Evolutionary conservation across 1,140 invertebrate species (phyloP), one percentile per base, ranked within the genome.

Genomic region (Drosophila tristis): DNA sequence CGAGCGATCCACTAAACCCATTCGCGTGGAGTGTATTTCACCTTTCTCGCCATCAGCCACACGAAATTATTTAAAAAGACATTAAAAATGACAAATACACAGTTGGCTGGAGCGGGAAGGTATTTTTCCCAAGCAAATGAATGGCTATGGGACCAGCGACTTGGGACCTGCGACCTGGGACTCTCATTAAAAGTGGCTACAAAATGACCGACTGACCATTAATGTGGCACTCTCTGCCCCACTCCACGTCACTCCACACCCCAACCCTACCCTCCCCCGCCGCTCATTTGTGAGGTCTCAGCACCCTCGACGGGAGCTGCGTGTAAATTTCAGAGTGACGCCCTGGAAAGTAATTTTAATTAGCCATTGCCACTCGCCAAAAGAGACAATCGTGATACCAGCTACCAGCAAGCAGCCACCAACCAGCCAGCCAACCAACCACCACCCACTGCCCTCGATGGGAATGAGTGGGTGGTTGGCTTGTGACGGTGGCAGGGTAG

Each of bases 281-380:
- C 20, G 3, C 16, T 15, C 25, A n/a, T 44, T 16, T 2, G 20
- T 47, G 35, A 39, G 35, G 35, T 13, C 35, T 13, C 35, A 13
- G 9, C 31, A 39, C 35, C 35, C 35, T 13, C 35, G 35, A 39
- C 13, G 35, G 35, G 11, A 39, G 35, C 43, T 59, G 64, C 50
- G 39, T 53, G 62, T 61, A 74, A 82, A 74, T 73, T 80, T 80
- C 66, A 62, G 63, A 78, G 74, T 72, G 73, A 73, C 76, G 80
- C 57, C 57, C 60, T 74, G 60, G 59, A 74, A 86, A 86, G 70
- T 86, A 82, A 81, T 86, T 86, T 86, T 86, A 87, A 87, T 87
- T 87, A 87, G 84, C 63, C 73, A 63, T 73, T 50, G 54, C 26
- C 78, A 66, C 57, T 58, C 51, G 42, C 58, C 53, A 13, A 39